Base-by-base conservation (phyloP, 2,797 vertebrate species). In the Clarias pachynema region DNA sequence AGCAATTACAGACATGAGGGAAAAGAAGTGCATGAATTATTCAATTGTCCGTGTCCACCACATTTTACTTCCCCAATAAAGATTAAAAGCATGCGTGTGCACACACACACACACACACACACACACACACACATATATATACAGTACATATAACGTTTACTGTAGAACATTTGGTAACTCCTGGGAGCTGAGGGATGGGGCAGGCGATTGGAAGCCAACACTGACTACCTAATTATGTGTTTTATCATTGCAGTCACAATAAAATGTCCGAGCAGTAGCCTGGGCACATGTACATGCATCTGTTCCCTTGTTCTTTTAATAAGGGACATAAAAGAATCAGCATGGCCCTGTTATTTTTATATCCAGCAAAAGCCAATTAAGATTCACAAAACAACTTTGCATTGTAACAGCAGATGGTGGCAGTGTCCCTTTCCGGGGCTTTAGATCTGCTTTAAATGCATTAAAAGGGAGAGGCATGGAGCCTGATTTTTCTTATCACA, bases 311-410 rank as follows among this genome's bases (percentile, higher is more conserved):
- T 91, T 89, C 92, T 91, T 95, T 93, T 96, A 96, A 96, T 95
- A 94, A 96, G 85, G 92, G 88, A 93, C 94, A 96, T 93, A 96
- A 94, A 94, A 95, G 93, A 92, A 94, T 93, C 94, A 95, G 95
- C 93, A 94, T 93, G 88, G 89, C 57, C 84, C 26, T 85, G 91
- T 91, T 92, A 92, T 92, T 93, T 83, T 94, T 94, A 93, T 92
- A 91, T 92, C 90, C 86, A 89, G 83, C 88, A 87, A 91, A 57
- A 89, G 87, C 88, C 91, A 92, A 94, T 93, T 86, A 90, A n/a
- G 44, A 89, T 90, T 91, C 88, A 34, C 83, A 81, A 86, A 86
- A 84, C 87, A 84, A 86, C 80, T 57, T 40, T 80, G 65, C 63
- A 59, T 65, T 37, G 40, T 59, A 26, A 34, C 29, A 60, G 74